Conservation (phyloP, 1,140 invertebrate species). For the Thaumatotibia leucotreta region DNA sequence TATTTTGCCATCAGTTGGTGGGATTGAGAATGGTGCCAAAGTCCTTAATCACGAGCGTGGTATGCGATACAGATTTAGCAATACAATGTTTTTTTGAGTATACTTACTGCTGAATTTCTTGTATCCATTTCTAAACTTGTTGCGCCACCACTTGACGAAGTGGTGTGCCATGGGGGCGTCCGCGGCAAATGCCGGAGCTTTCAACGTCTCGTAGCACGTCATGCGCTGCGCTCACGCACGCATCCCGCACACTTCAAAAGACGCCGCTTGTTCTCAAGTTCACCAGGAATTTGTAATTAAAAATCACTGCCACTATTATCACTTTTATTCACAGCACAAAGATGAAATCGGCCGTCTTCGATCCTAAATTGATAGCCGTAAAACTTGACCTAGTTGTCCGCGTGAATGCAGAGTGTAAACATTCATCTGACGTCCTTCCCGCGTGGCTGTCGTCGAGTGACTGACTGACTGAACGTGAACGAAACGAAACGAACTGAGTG, state of each 20-base stretch:
- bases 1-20: neutral
- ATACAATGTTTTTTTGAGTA: neutral
- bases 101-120: slow-evolving; percentile 83
- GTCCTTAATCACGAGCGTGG: neutral
- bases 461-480: slow-evolving; percentile 66
- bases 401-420: slow-evolving; percentile 47
- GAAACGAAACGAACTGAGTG: slow-evolving; percentile 36
- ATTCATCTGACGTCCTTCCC: slow-evolving; percentile 42
- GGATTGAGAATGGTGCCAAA: neutral
- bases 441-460: slow-evolving; percentile 55
- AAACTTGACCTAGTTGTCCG: slow-evolving; percentile 63
- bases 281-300: slow-evolving; percentile 19
- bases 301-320: slow-evolving; percentile 37
- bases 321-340: slow-evolving; percentile 50
- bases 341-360: slow-evolving; percentile 40
- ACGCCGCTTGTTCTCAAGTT: slow-evolving; percentile 54
- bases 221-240: slow-evolving; percentile 76
- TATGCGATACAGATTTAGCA: neutral
- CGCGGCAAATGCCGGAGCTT: slow-evolving; percentile 71
- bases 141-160: slow-evolving; percentile 87
- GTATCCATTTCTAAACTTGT: slow-evolving; percentile 85
- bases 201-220: slow-evolving; percentile 77
- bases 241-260: slow-evolving; percentile 73
- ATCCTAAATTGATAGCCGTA: slow-evolving; percentile 41
- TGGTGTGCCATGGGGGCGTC: slow-evolving; percentile 84